phyloP scores from a whole-genome alignment of 1,140 invertebrate species.

The Zeugodacus cucurbitae region DNA sequence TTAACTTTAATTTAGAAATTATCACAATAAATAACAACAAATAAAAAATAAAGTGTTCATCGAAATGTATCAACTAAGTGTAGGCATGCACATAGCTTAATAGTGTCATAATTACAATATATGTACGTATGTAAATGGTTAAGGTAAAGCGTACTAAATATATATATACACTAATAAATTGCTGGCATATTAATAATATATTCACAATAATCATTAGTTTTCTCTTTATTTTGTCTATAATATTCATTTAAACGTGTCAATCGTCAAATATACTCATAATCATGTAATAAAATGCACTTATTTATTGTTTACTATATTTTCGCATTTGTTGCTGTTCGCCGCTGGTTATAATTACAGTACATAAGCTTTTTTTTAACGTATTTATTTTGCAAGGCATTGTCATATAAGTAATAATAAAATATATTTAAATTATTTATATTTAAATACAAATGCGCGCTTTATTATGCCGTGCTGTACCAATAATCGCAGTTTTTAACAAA shows the following conservation, averaged over 20 bases:
- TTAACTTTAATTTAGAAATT: slow-evolving; percentile 14
- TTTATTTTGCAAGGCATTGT: background rate
- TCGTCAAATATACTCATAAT: background rate
- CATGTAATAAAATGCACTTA: slow-evolving; percentile 22
- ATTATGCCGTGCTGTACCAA: background rate
- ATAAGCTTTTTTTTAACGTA: background rate
- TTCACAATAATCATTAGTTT: background rate
- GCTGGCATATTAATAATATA: background rate
- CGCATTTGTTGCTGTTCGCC: background rate
- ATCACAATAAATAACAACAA: slow-evolving; percentile 20
- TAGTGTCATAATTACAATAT: background rate
- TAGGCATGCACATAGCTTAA: background rate
- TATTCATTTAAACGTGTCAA: background rate
- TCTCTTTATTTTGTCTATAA: background rate
- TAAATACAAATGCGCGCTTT: background rate
- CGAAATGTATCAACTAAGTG: background rate
- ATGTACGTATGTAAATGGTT: background rate
- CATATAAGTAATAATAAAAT: background rate
- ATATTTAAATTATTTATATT: background rate
- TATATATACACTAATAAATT: background rate
- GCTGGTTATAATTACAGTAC: background rate
- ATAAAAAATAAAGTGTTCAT: background rate
- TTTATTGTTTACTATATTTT: background rate
- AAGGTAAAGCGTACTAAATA: background rate
- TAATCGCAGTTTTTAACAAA: background rate